Conservation (phyloP, 2,888 invertebrate species). For the Priapulus caudatus region DNA sequence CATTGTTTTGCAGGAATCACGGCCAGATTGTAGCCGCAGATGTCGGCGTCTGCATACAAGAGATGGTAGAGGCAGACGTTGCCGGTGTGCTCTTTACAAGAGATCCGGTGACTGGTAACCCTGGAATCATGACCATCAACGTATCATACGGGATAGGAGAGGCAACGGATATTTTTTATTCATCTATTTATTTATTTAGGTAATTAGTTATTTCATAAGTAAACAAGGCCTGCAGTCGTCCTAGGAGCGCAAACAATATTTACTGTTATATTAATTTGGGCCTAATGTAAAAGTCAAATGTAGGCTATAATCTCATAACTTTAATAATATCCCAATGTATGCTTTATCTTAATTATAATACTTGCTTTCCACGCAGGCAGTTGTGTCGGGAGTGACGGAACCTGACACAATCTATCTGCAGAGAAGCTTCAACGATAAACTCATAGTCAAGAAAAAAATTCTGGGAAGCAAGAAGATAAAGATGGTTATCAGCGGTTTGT, state of each 20-base stretch:
- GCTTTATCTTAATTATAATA: conserved; percentile 45
- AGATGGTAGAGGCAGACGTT: conserved; percentile 53
- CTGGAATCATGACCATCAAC: conserved; percentile 54
- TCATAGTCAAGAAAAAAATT: conserved; percentile 39
- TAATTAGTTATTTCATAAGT: too few species aligned
- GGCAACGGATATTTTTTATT: conserved; percentile 45
- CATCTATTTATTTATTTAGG: too few species aligned
- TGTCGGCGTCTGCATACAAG: conserved; percentile 69
- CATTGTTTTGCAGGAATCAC: conserved; percentile 51
- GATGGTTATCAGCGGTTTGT: too few species aligned
- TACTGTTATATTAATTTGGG: too few species aligned
- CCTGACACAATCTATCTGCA: conserved; percentile 55
- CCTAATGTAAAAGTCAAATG: too few species aligned
- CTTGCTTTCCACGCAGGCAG: conserved; percentile 63
- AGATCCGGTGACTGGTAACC: conserved; percentile 59
- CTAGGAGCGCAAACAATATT: too few species aligned
- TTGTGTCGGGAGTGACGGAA: too few species aligned
- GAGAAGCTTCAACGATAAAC: conserved; percentile 41
- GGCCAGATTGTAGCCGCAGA: conserved; percentile 53
- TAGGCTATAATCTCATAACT: too few species aligned
- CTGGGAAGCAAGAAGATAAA: conserved; percentile 43
- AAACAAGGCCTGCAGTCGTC: too few species aligned
- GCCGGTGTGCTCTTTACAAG: conserved; percentile 64
- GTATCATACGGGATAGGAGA: conserved; percentile 73
- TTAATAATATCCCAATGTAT: too few species aligned